Conservation (phyloP, 2,888 invertebrate genomes). For the Eurois occulta region DNA sequence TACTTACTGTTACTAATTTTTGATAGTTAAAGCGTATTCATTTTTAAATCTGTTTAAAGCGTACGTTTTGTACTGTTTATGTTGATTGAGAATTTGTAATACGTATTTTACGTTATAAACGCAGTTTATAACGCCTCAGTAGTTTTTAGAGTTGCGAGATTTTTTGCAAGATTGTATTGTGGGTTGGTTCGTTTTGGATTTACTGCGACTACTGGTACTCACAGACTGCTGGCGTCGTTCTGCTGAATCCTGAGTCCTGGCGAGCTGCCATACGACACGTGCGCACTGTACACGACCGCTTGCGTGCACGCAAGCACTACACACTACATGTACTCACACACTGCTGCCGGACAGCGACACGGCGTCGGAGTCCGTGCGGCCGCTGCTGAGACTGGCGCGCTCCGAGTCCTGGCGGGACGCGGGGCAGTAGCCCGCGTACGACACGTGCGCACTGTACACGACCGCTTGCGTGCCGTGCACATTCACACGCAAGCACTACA, state of each 20-base stretch:
- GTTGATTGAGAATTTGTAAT: background rate
- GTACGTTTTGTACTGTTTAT: background rate
- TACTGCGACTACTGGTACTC: background rate
- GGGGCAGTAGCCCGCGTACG: no score
- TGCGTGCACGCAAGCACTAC: no score
- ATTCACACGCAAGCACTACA: no score
- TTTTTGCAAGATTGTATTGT: background rate
- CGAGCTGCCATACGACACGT: slow-evolving; percentile 95
- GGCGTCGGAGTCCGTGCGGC: no score
- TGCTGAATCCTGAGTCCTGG: slow-evolving; percentile 98
- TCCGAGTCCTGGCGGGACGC: no score
- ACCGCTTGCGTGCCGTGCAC: no score
- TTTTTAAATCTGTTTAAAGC: background rate
- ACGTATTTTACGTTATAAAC: no score
- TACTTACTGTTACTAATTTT: background rate
- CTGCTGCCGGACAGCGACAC: no score
- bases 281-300: slow-evolving; percentile 92
- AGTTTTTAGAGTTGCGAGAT: background rate
- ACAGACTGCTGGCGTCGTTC: slow-evolving; percentile 95
- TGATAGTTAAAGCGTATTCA: background rate
- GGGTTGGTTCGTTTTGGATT: slow-evolving; percentile 7
- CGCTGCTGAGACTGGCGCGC: no score
- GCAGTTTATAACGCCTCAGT: background rate
- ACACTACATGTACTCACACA: no score
- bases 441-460: slow-evolving; percentile 93